phyloP scores from a whole-genome alignment of 2,888 invertebrate genomes.

The Dioctria rufipes region DNA sequence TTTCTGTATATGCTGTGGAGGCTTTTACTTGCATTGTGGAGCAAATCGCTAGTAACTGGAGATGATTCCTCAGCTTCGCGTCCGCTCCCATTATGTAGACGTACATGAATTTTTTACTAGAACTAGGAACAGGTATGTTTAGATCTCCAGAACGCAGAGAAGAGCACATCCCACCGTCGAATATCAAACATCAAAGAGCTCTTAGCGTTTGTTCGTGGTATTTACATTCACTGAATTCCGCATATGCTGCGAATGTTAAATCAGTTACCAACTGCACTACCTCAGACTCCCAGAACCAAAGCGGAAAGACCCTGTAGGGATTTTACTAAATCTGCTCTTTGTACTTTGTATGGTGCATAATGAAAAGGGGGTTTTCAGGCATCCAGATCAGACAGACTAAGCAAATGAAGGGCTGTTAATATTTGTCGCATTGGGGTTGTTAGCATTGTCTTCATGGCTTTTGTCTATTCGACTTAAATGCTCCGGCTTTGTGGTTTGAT shows the following conservation, averaged over 20 bases:
- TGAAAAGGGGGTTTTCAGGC: constrained; percentile 22
- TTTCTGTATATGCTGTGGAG: background rate
- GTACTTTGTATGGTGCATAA: constrained; percentile 32
- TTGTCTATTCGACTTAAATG: constrained; percentile 33
- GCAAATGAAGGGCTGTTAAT: constrained; percentile 47
- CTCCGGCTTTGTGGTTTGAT: constrained; percentile 11
- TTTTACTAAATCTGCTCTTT: constrained; percentile 28
- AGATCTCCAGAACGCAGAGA: background rate
- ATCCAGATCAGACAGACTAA: constrained; percentile 39
- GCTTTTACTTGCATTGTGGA: background rate
- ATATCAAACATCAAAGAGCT: constrained; percentile 5
- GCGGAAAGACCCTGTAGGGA: constrained; percentile 6
- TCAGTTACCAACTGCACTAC: constrained; percentile 30
- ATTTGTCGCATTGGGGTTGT: constrained; percentile 41
- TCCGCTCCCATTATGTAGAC: constrained; percentile 6
- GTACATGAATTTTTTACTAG: constrained; percentile 38
- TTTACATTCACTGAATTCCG: constrained; percentile 49
- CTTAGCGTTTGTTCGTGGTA: constrained; percentile 24
- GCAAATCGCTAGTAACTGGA: background rate
- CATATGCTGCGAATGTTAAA: constrained; percentile 55
- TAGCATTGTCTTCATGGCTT: constrained; percentile 30
- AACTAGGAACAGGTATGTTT: constrained; percentile 13
- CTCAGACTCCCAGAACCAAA: background rate
- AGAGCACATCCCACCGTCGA: background rate
- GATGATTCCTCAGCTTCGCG: background rate